Base-by-base conservation (phyloP, 2,113 vertebrate genomes). In the Saccopteryx bilineata region DNA sequence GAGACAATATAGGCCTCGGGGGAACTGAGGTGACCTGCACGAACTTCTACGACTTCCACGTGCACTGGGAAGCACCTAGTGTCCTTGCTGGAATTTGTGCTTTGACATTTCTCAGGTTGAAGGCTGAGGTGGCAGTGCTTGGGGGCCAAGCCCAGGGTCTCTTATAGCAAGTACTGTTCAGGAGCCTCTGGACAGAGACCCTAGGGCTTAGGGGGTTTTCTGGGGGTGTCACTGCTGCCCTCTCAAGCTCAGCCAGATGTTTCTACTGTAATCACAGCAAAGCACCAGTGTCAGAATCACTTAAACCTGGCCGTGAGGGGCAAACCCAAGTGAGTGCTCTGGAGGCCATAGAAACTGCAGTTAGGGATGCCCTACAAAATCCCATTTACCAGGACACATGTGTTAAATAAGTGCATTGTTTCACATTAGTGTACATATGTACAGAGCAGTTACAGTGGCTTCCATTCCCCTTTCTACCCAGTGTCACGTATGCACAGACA, bases 331-430 rank as follows among this genome's bases (percentile, higher is more conserved):
- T 39, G 39, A 39, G 39, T 39, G 39, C 39, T 39, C 39, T 39
- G 39, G 39, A 39, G 39, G 39, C 39, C 39, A 39, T 39, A 39
- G 39, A 39, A 39, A 39, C 39, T 39, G 39, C 39, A 39, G 39
- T 39, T 39, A 39, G 39, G 39, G 39, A 39, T 39, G 39, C 39
- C 39, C 39, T 39, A 39, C 39, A 39, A 98, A 46, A 3, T 52
- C 79, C 69, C 90, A 58, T 95, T 96, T 94, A 84, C 90, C 0
- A 52, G 26, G 80, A 96, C 21, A 96, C 83, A 54, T 90, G 93
- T 96, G 96, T 95, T 97, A 97, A 98, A 97, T 91, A 98, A 92
- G 96, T 95, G 78, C 75, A 56, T 71, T 74, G 31, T 50, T 97
- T 96, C 96, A 84, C 69, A 84, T 94, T 72, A 96, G 91, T 13